Evolutionary conservation across 2,113 vertebrate species (phyloP).

Genomic region (Oostethus manadensis): DNA sequence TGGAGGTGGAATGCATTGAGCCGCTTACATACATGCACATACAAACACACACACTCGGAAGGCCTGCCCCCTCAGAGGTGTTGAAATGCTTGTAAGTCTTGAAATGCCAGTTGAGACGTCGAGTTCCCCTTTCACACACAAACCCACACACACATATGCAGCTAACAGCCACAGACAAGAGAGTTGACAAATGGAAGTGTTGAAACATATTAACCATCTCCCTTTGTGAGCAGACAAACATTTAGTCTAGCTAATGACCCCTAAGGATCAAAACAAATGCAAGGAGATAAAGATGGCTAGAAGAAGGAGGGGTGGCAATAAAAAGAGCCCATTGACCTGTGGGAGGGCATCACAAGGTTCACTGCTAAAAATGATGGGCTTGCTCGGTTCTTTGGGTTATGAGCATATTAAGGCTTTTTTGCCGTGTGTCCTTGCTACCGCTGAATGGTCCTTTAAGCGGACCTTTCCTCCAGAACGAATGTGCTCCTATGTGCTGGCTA

Average conservation of each 20-base stretch:
- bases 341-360: conserved; percentile 55
- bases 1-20: conserved; percentile 49
- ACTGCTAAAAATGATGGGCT: conserved; percentile 34
- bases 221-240: conserved; percentile 71
- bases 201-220: conserved; percentile 77
- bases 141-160: background rate
- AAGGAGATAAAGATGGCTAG: conserved; percentile 55
- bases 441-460: no score
- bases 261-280: conserved; percentile 71
- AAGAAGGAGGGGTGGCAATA: conserved; percentile 32
- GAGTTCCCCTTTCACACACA: conserved; percentile 55
- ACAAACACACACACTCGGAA: conserved; percentile 39
- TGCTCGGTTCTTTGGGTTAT: conserved; percentile 23
- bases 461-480: no score
- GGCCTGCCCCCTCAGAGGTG: conserved; percentile 63
- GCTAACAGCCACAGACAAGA: conserved; percentile 44
- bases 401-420: conserved; percentile 9
- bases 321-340: conserved; percentile 61
- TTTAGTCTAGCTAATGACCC: conserved; percentile 73
- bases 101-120: conserved; percentile 65
- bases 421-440: no score
- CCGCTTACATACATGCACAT: conserved; percentile 41
- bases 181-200: conserved; percentile 68
- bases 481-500: no score
- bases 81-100: conserved; percentile 68